These are phyloP conservation scores for Platypus cylindrus DNA, from an alignment of 2,888 invertebrate genomes.

Conservation along the genomic window DNA sequence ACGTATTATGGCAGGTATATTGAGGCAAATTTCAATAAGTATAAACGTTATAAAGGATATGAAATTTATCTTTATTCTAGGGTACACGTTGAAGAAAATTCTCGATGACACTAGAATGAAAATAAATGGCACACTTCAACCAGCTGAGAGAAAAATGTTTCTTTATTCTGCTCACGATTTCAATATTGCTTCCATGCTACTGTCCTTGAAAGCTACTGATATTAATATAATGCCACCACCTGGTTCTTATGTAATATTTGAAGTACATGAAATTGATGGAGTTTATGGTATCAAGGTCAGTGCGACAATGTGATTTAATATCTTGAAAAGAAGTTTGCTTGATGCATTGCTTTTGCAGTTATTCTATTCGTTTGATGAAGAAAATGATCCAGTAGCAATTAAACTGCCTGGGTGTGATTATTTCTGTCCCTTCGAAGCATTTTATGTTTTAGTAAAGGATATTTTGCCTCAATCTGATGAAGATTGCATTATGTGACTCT, in stretches of 20 bases:
- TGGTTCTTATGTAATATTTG: constrained; percentile 15
- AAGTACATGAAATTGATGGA: constrained; percentile 16
- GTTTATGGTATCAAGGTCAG: constrained; percentile 17
- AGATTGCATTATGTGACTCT: too few species aligned
- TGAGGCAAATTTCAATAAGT: too few species aligned
- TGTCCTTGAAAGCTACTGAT: constrained; percentile 12
- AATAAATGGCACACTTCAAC: constrained; percentile 10
- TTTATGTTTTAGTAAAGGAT: constrained; percentile 10
- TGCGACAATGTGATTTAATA: too few species aligned
- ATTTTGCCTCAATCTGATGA: constrained; percentile 12
- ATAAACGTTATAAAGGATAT: too few species aligned
- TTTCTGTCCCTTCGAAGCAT: constrained; percentile 13
- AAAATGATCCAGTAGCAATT: constrained; percentile 9
- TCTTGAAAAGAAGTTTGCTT: too few species aligned
- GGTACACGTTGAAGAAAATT: constrained; percentile 14
- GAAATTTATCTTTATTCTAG: too few species aligned
- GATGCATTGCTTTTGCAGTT: constrained; percentile 18
- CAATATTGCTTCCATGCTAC: constrained; percentile 13
- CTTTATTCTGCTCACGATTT: constrained; percentile 19
- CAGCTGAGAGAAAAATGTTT: constrained; percentile 15
- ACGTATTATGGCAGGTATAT: too few species aligned
- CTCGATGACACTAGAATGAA: constrained; percentile 11
- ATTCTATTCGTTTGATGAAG: constrained; percentile 21
- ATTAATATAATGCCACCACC: constrained; percentile 13
- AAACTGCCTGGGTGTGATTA: constrained; percentile 13